Evolutionary conservation across 1,140 invertebrate species (phyloP).

Genomic region (Drosophila malerkotliana): DNA sequence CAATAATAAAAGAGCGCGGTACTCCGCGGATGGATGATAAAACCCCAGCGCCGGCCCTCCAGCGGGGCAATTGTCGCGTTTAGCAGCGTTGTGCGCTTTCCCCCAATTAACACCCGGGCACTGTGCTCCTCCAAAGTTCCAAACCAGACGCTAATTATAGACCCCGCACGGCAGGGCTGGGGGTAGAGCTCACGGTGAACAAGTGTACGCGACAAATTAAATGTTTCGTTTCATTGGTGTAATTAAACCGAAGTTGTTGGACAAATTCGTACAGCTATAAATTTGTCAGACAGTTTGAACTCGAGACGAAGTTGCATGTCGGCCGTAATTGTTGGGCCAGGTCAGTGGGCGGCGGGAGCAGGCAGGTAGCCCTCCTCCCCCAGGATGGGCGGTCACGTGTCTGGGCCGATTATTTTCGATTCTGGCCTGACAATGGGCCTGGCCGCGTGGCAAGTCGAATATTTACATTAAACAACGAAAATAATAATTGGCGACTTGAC

Average conservation of each 20-base stretch:
- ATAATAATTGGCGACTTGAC: conserved; percentile 51
- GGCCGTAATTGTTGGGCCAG: conserved; percentile 62
- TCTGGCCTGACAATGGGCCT: not conserved
- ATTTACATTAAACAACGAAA: conserved; percentile 31
- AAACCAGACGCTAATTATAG: conserved; percentile 65
- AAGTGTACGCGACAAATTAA: conserved; percentile 37
- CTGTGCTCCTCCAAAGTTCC: conserved; percentile 16
- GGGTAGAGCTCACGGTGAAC: not conserved
- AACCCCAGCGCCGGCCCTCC: not conserved
- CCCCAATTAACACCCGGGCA: conserved; percentile 59
- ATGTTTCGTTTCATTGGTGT: conserved; percentile 65
- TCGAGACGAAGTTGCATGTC: conserved; percentile 69
- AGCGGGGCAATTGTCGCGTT: conserved; percentile 15
- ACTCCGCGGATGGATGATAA: conserved; percentile 10
- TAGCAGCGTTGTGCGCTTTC: conserved; percentile 28
- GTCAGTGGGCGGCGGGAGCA: conserved; percentile 5
- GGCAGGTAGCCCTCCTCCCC: conserved; percentile 28
- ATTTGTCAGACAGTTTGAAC: conserved; percentile 58
- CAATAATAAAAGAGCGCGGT: conserved; percentile 8
- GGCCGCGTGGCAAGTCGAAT: conserved; percentile 34
- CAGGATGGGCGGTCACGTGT: conserved; percentile 26
- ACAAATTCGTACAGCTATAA: conserved; percentile 76
- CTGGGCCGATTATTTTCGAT: conserved; percentile 35
- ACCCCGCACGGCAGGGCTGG: conserved; percentile 24
- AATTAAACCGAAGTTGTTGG: conserved; percentile 76